Evolutionary conservation across 2,113 vertebrate genomes (phyloP).

Genomic region (Otolemur garnettii): DNA sequence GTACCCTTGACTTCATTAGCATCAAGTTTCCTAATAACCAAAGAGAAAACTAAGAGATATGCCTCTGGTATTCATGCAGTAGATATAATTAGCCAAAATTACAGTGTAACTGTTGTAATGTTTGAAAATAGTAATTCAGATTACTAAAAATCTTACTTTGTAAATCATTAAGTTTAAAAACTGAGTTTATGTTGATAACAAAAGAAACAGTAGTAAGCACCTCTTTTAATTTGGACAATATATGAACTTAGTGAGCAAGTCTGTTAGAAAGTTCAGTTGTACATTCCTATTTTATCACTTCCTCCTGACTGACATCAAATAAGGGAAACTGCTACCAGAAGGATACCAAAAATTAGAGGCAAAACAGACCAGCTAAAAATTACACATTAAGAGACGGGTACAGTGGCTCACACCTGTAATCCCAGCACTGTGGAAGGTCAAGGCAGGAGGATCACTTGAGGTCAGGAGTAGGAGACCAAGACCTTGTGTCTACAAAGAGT

Average conservation of each 20-base stretch:
- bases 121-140: constrained; percentile 3
- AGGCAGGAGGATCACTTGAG: no score
- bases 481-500: no score
- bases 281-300: neutral
- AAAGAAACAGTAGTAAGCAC: neutral
- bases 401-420: no score
- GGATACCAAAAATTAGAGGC: neutral
- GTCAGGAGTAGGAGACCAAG: no score
- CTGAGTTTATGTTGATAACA: neutral
- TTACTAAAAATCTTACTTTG: constrained; percentile 44
- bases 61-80: neutral
- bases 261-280: neutral
- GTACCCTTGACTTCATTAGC: neutral
- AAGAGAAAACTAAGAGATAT: constrained; percentile 48
- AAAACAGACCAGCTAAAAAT: neutral
- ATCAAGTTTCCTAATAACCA: constrained; percentile 36
- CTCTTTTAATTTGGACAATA: constrained; percentile 32
- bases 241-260: neutral
- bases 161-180: constrained; percentile 13
- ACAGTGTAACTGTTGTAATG: neutral
- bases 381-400: neutral
- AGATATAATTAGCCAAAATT: constrained; percentile 22
- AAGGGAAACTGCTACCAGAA: neutral
- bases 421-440: no score
- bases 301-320: neutral